Evolutionary conservation across 2,888 invertebrate species (phyloP).

Genomic region (Lycophotia porphyrea): DNA sequence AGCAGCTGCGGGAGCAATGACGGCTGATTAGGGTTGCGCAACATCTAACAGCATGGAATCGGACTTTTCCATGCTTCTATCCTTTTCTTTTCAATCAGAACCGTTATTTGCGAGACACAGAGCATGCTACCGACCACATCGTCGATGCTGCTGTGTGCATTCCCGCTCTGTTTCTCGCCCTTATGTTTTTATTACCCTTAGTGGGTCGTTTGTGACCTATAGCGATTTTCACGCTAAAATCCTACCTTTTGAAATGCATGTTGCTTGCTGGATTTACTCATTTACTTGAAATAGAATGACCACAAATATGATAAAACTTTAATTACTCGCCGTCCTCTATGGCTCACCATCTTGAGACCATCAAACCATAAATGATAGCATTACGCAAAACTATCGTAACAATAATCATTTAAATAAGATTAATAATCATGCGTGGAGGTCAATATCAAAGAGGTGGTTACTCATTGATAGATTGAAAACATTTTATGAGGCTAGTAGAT

Average conservation of each 20-base stretch:
- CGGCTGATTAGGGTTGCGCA: not conserved
- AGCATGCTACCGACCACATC: no score
- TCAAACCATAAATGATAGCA: not conserved
- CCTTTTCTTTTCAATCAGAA: not conserved
- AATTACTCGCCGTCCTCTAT: not conserved
- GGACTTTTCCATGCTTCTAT: not conserved
- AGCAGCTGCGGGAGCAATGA: not conserved
- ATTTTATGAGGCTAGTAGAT: conserved; percentile 33
- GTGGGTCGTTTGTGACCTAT: not conserved
- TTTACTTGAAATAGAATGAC: no score
- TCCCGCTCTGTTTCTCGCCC: no score
- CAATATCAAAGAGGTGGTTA: conserved; percentile 25
- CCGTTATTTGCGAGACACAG: not conserved
- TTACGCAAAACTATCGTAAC: conserved; percentile 36
- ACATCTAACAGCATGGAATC: not conserved
- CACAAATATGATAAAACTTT: not conserved
- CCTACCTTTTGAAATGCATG: not conserved
- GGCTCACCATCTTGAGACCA: not conserved
- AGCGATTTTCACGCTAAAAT: not conserved
- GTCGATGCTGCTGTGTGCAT: no score
- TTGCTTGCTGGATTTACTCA: no score
- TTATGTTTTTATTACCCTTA: not conserved
- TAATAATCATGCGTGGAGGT: conserved; percentile 40
- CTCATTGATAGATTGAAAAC: conserved; percentile 29
- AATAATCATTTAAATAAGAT: conserved; percentile 31